A percentile compares a stretch with the other conserved stretches of the same genome.
Conservation (phyloP, 23 tunicate species). For the Diplosoma virens region DNA sequence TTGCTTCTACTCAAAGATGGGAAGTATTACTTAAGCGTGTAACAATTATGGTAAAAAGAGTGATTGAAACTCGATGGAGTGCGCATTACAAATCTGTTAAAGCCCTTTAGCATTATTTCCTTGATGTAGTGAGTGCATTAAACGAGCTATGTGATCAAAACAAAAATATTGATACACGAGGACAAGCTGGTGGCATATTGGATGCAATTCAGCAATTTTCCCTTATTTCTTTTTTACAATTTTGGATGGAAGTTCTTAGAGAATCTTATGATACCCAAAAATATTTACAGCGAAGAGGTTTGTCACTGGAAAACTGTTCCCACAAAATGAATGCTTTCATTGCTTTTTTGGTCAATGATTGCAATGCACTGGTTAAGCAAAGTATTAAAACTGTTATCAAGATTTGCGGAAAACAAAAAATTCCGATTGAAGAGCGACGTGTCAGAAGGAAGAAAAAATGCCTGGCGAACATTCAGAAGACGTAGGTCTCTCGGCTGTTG, state of each 20-base stretch:
- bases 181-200: slow-evolving; percentile 27
- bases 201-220: slow-evolving; percentile 22
- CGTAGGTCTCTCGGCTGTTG: slow-evolving; percentile 42
- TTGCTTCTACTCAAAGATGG: slow-evolving; percentile 24
- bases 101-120: slow-evolving; percentile 17
- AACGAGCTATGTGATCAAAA: slow-evolving; percentile 26
- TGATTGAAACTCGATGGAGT: slow-evolving; percentile 27
- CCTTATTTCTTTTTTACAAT: slow-evolving; percentile 33
- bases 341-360: slow-evolving; percentile 27
- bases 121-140: slow-evolving; percentile 24
- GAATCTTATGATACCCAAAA: slow-evolving; percentile 35
- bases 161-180: slow-evolving; percentile 30
- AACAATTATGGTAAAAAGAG: slow-evolving; percentile 15
- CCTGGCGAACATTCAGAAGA: slow-evolving; percentile 37
- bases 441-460: slow-evolving; percentile 36
- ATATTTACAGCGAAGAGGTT: slow-evolving; percentile 16
- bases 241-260: slow-evolving; percentile 33
- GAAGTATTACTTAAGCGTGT: slow-evolving; percentile 23
- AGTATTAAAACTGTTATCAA: slow-evolving; percentile 15
- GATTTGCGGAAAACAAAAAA: slow-evolving; percentile 25
- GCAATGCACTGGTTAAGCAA: slow-evolving; percentile 36
- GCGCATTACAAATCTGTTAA: slow-evolving; percentile 24
- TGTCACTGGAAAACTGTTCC: slow-evolving; percentile 31
- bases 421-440: slow-evolving; percentile 31
- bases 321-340: slow-evolving; percentile 27